Percentiles rank a stretch among this genome's conserved stretches.
Evolutionary conservation across 1,140 invertebrate genomes (phyloP).

Genomic region (Heliconius nattereri): DNA sequence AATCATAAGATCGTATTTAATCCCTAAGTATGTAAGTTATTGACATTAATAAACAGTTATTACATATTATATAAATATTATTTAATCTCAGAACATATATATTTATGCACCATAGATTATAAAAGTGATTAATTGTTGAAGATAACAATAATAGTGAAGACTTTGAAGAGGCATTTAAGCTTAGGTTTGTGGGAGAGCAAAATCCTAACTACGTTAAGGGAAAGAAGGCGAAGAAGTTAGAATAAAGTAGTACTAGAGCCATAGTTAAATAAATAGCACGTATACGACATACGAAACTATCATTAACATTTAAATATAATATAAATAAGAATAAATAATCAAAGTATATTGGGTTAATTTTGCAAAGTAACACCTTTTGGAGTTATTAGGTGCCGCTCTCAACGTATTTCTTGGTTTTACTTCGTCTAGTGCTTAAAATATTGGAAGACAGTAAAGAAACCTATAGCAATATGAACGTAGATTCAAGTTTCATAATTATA

Average conservation of each 20-base stretch:
- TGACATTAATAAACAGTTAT: slow-evolving; percentile 56
- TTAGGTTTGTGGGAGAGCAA: slow-evolving; percentile 16
- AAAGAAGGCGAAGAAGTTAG: slow-evolving; percentile 21
- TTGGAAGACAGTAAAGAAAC: slow-evolving; percentile 67
- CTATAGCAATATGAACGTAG: slow-evolving; percentile 17
- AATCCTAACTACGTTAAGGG: slow-evolving; percentile 46
- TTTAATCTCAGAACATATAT: slow-evolving; percentile 55
- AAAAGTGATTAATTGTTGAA: slow-evolving; percentile 45
- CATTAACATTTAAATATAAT: slow-evolving; percentile 14
- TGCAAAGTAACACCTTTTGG: neutral
- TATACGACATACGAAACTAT: slow-evolving; percentile 35
- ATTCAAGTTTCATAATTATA: neutral
- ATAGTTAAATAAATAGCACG: slow-evolving; percentile 33
- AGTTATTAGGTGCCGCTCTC: neutral
- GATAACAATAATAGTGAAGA: slow-evolving; percentile 45
- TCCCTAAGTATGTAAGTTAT: slow-evolving; percentile 47
- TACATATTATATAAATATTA: slow-evolving; percentile 57
- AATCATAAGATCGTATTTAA: slow-evolving; percentile 43
- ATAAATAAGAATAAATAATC: slow-evolving; percentile 32
- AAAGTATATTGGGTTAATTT: slow-evolving; percentile 34
- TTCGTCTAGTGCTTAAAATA: slow-evolving; percentile 60
- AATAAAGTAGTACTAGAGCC: slow-evolving; percentile 18
- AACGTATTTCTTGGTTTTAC: slow-evolving; percentile 16
- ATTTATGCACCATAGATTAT: slow-evolving; percentile 64
- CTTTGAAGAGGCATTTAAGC: slow-evolving; percentile 49